Conservation (phyloP, 2,888 invertebrate species). For the Adineta ricciae region DNA sequence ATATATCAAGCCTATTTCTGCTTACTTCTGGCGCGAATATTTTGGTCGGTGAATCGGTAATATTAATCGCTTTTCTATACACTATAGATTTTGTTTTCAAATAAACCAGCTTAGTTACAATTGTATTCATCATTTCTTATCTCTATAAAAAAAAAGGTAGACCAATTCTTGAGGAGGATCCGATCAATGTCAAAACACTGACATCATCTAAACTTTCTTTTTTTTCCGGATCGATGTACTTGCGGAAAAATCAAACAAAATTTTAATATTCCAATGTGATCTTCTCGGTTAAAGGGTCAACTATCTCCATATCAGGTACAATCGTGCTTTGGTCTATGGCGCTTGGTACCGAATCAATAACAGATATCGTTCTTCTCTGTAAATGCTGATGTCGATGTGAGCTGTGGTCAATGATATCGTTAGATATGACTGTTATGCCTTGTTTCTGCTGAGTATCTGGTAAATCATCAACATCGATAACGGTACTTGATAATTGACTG, state of each 20-base stretch:
- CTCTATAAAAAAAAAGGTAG: background rate
- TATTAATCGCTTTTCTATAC: background rate
- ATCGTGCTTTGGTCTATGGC: background rate
- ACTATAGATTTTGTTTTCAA: background rate
- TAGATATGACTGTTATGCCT: background rate
- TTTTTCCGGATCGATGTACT: too few relatives aligned
- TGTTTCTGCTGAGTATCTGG: background rate
- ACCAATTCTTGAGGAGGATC: too few relatives aligned
- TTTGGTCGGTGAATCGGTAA: background rate
- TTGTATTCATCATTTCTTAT: background rate
- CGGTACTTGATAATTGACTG: background rate
- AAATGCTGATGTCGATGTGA: background rate
- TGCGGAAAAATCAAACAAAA: too few relatives aligned
- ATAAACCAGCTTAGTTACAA: background rate
- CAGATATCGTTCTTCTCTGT: background rate
- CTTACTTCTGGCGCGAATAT: too few relatives aligned
- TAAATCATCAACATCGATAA: background rate
- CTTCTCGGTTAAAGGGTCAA: background rate
- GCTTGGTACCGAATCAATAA: background rate
- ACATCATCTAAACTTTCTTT: too few relatives aligned
- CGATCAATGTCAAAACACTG: too few relatives aligned
- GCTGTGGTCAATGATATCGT: background rate
- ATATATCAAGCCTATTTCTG: background rate
- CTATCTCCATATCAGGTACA: background rate
- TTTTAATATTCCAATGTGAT: background rate